Base-by-base conservation (phyloP, 2,888 invertebrate genomes). In the Plutella xylostella region DNA sequence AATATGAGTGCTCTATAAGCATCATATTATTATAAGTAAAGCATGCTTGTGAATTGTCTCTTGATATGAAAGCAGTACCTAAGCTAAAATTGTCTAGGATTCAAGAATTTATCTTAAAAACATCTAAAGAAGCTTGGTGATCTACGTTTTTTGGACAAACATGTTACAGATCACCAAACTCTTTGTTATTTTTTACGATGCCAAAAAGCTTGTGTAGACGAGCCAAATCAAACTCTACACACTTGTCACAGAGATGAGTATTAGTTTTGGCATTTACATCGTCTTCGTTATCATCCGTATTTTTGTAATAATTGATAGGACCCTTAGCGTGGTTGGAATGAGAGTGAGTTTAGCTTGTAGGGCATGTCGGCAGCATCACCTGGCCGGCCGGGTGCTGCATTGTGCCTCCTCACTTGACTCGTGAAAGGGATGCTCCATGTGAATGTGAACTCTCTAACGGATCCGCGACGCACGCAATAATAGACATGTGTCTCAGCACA, bases 391-490 rank as follows among this genome's bases (percentile, higher is more conserved):
- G 51, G 28, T 47, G 69, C 72, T 68, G 72, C 70, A 72, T 79
- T 75, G 68, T 61, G 53, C 59, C 67, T 63, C 75, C 72, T 79
- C 82, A 80, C 82, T 80, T 80, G 82, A 78, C 80, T 77, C 76
- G 63, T 69, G 70, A 77, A 79, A 80, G 80, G 82, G 82, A 78
- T 80, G 79, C 68, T 56, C 65, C 73, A 69, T 78, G 78, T 68
- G 77, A 76, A 69, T 78, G 78, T 68, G 77, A 76, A 78, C 68
- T 31, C 51, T 55, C 64, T 67, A 72, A 74, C 77, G 72, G 75
- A 64, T 69, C 70, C 72, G 70, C 68, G 63, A 66, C 61, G 34
- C 59, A 69, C 63, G 9, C 25, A 30, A 71, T 64, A 69, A 63
- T 60, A 51, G 51, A 48, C 48, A 55, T 21, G 21, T 50, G 47